Evolutionary conservation across 2,888 invertebrate genomes (phyloP).

Genomic region (Odiellus spinosus): DNA sequence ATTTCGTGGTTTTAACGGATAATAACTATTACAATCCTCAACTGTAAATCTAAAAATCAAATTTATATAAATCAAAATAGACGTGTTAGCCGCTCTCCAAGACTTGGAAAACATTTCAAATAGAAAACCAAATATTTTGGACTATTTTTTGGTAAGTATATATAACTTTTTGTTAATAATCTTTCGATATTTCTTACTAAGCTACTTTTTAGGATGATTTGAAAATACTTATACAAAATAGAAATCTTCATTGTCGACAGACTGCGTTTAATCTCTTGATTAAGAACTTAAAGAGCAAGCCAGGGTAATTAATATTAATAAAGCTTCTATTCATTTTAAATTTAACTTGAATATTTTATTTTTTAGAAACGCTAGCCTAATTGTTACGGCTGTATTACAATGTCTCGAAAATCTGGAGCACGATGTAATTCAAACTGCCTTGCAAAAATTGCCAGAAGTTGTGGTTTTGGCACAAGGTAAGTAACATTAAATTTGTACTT

Average conservation of each 20-base stretch:
- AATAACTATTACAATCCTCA: too few species aligned
- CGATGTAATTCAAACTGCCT: conserved; percentile 56
- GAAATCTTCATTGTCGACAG: conserved; percentile 44
- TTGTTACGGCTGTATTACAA: conserved; percentile 47
- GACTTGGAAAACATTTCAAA: conserved; percentile 57
- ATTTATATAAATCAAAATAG: too few species aligned
- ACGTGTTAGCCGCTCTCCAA: conserved; percentile 46
- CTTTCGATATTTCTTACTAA: too few species aligned
- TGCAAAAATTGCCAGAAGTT: conserved; percentile 69
- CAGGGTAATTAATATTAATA: conserved; percentile 27
- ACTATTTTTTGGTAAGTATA: conserved; percentile 43
- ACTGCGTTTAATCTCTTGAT: conserved; percentile 56
- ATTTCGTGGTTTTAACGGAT: background rate
- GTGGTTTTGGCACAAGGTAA: conserved; percentile 56
- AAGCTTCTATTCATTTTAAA: too few species aligned
- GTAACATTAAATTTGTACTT: background rate
- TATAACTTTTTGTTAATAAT: too few species aligned
- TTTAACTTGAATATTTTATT: background rate
- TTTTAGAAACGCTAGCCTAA: conserved; percentile 1
- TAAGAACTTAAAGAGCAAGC: conserved; percentile 51
- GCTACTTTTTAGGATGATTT: conserved; percentile 35
- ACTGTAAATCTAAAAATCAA: too few species aligned
- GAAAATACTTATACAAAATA: conserved; percentile 41
- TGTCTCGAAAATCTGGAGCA: conserved; percentile 64
- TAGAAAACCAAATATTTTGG: conserved; percentile 48